phyloP scores from a whole-genome alignment of 2,888 invertebrate species.

The Brachypalpus laphriformis region DNA sequence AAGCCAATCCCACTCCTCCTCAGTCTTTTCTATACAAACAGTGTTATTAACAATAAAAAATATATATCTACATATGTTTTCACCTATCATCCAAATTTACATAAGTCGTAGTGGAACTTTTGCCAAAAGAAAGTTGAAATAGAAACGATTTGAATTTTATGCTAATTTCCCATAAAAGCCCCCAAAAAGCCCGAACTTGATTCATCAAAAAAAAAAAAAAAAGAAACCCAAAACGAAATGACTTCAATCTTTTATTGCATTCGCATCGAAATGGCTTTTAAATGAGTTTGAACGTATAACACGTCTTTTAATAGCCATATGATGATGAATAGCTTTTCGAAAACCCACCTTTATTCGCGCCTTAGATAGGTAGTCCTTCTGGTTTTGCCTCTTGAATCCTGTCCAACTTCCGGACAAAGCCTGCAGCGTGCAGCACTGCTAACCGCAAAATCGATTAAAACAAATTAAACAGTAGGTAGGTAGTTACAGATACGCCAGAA shows the following conservation, averaged over 20 bases:
- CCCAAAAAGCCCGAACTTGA: constrained; percentile 8
- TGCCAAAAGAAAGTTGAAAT: constrained; percentile 69
- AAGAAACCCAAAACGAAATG: neutral
- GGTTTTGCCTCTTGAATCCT: neutral
- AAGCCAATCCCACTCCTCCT: constrained; percentile 3
- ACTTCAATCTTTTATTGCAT: constrained; percentile 1
- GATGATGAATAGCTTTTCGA: neutral
- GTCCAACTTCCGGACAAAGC: neutral
- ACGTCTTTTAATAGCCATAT: neutral
- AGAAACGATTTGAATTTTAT: constrained; percentile 37
- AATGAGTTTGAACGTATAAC: neutral
- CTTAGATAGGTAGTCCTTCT: neutral
- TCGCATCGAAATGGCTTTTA: neutral
- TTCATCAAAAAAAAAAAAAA: constrained; percentile 5
- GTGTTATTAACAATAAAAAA: constrained; percentile 43
- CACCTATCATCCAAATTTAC: constrained; percentile 50
- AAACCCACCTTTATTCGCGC: neutral
- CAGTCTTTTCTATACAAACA: constrained; percentile 1
- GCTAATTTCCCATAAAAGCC: constrained; percentile 22
- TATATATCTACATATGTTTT: too few relatives aligned
- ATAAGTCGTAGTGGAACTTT: constrained; percentile 28
- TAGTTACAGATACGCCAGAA: constrained; percentile 2
- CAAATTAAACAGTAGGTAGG: constrained; percentile 33
- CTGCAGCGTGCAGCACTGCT: neutral
- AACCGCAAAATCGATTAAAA: constrained; percentile 4